These are phyloP conservation scores for Hoplias malabaricus DNA, from an alignment of 2,113 vertebrate genomes.

Conservation along the genomic window DNA sequence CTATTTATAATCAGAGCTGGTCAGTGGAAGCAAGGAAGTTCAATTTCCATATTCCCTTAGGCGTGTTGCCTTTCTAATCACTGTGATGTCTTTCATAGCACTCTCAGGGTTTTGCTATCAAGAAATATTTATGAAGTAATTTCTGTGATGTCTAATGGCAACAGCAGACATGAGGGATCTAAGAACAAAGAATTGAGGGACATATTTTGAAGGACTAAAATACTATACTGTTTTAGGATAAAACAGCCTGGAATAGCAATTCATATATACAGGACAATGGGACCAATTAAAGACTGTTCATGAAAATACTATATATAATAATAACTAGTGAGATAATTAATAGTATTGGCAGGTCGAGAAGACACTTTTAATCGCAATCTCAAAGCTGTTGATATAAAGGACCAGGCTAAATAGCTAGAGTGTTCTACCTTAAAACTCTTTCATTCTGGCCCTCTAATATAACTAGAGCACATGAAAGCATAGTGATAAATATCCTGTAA, in stretches of 20 bases:
- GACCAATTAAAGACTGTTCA: background rate
- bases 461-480: background rate
- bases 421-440: background rate
- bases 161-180: background rate
- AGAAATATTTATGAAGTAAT: background rate
- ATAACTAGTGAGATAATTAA: no score
- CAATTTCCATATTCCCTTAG: conserved; percentile 13
- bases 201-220: background rate
- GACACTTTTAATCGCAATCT: background rate
- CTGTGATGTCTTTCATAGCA: background rate
- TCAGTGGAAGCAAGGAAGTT: background rate
- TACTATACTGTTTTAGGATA: background rate
- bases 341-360: background rate
- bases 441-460: background rate
- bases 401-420: background rate
- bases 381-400: background rate
- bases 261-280: background rate
- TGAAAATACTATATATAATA: background rate
- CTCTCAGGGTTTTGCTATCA: background rate
- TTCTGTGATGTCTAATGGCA: background rate
- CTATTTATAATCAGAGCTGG: conserved; percentile 16
- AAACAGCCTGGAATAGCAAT: background rate
- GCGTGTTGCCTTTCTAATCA: conserved; percentile 9
- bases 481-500: background rate
- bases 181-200: background rate